phyloP scores from a whole-genome alignment of 2,113 vertebrate species.

The human (Homo sapiens) region GRCh38 chr17:63357001-63357500 shows the following conservation, averaged over 20 bases:
- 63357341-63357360: neutral
- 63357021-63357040: neutral
- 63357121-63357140: neutral
- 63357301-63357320: neutral
- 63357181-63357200: conserved; percentile 18
- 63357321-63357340: neutral
- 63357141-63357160: conserved; percentile 25
- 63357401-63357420: conserved; percentile 5
- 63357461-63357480: neutral
- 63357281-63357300: neutral
- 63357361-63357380: neutral
- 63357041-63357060: neutral
- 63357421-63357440: neutral
- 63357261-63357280: neutral
- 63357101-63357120: neutral
- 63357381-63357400: conserved; percentile 17
- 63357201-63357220: neutral
- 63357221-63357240: neutral
- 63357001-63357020: neutral
- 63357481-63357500: conserved; percentile 1
- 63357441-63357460: neutral
- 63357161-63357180: conserved; percentile 8
- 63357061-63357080: conserved; percentile 14
- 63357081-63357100: neutral
- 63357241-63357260: conserved; percentile 1